Conservation (phyloP, 2,113 vertebrate species). For the Otus sunia region DNA sequence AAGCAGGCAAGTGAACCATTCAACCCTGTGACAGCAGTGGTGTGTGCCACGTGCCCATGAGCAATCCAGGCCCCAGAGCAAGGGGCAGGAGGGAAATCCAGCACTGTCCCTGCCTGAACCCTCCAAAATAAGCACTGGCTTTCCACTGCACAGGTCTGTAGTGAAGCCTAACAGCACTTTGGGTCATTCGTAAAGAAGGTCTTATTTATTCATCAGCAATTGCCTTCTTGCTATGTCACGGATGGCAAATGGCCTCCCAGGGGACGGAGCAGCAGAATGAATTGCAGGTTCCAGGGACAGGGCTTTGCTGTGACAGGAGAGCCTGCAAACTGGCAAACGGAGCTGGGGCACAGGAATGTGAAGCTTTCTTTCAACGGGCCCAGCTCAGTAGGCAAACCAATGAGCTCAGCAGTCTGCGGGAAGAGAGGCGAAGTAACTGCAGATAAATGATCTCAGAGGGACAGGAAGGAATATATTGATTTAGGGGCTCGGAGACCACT, state of each 20-base stretch:
- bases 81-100: not conserved
- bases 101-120: not conserved
- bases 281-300: not conserved
- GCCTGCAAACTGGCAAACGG: not conserved
- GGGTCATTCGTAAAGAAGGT: not conserved
- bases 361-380: not conserved
- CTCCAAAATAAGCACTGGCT: not conserved
- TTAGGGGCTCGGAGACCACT: not conserved
- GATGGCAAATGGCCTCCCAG: not conserved
- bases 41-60: rapidly evolving
- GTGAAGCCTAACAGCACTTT: not conserved
- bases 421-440: not conserved
- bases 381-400: not conserved
- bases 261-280: not conserved
- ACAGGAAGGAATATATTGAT: constrained; percentile 41
- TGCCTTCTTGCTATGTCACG: not conserved
- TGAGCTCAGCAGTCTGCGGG: not conserved
- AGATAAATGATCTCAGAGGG: not conserved
- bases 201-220: not conserved
- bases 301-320: not conserved
- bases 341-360: not conserved
- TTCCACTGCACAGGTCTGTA: not conserved
- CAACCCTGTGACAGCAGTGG: not conserved
- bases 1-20: not conserved
- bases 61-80: not conserved